Evolutionary conservation across 2,113 vertebrate genomes (phyloP).

Genomic region (Plecotus auritus): DNA sequence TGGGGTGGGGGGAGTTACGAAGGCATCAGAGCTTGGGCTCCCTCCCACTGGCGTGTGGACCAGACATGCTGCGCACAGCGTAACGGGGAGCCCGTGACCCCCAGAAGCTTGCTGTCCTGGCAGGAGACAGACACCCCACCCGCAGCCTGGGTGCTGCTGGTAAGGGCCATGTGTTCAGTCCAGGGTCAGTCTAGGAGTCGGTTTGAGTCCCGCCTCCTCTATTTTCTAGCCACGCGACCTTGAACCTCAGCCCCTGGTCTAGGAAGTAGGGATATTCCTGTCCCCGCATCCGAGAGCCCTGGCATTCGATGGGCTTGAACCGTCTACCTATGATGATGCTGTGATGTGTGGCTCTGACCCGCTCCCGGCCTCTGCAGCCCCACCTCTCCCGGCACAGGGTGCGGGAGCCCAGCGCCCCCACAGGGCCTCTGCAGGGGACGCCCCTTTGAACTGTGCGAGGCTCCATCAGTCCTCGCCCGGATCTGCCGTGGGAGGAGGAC

Average conservation of each 20-base stretch:
- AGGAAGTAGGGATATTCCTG: accelerated
- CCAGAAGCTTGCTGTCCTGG: accelerated
- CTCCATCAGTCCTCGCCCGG: not conserved
- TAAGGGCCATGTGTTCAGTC: accelerated
- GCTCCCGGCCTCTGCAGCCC: not conserved
- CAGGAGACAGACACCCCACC: too few relatives aligned
- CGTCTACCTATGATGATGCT: not conserved
- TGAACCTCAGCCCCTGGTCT: not conserved
- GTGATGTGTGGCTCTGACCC: accelerated
- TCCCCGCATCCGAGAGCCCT: accelerated
- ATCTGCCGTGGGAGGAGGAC: accelerated
- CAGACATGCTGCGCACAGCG: accelerated
- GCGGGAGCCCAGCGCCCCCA: not conserved
- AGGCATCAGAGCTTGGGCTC: accelerated
- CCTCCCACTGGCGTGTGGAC: accelerated
- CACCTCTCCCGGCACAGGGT: not conserved
- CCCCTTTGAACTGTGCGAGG: not conserved
- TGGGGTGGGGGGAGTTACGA: not conserved
- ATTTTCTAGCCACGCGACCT: not conserved
- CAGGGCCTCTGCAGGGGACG: too few relatives aligned
- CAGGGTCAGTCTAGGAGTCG: accelerated
- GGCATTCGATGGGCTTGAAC: not conserved
- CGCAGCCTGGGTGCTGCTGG: accelerated
- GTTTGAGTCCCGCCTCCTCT: not conserved
- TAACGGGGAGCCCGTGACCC: accelerated